Base-by-base conservation (phyloP, 92 coral and sea anemone genomes). In the Zoanthus sociatus region DNA sequence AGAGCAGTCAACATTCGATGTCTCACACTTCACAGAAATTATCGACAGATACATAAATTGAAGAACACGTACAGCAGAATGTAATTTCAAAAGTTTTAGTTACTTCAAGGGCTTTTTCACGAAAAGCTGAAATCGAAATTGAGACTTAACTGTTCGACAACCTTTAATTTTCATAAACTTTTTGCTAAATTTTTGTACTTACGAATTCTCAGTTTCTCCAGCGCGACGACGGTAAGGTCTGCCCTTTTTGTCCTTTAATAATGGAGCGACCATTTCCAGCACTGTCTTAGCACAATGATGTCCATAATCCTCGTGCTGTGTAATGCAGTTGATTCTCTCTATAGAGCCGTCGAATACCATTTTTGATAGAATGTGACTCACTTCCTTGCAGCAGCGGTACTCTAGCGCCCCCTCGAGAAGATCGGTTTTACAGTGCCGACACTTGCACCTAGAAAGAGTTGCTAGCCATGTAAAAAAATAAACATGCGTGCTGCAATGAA, bases 241-340 rank as follows among this genome's bases (percentile, higher is more conserved):
- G 20, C 82, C 82, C 6, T 51, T 20, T 51, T 37, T 76, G 67
- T 76, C 66, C 45, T 21, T 76, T 21, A 76, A 15, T 20, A 76
- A 33, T 15, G 68, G 67, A 1, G 82, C 68, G 31, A 77, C 82
- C 18, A 10, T 26, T 12, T 51, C 47, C 6, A 77, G 18, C 32
- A 77, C 66, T 1, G 82, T 17, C 18, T 76, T 47, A 63, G 79
- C 64, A 11, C 63, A 7, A 14, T 76, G 61, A 21, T 76, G 79
- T 18, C 9, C 18, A 21, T 77, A 77, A 53, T 77, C 82, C 7
- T 77, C 82, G 44, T 76, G 81, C 21, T 76, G n/a, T 17, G 81
- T 76, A 17, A 76, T 76, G 45, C 64, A 76, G 12, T 50, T 9
- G 20, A 76, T 76, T 20, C 1, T 17, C 3, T 76, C 67, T 8